A percentile compares a stretch with the other conserved stretches of the same genome.
Evolutionary conservation across 1,140 invertebrate genomes (phyloP).

Genomic region (Globodera rostochiensis): DNA sequence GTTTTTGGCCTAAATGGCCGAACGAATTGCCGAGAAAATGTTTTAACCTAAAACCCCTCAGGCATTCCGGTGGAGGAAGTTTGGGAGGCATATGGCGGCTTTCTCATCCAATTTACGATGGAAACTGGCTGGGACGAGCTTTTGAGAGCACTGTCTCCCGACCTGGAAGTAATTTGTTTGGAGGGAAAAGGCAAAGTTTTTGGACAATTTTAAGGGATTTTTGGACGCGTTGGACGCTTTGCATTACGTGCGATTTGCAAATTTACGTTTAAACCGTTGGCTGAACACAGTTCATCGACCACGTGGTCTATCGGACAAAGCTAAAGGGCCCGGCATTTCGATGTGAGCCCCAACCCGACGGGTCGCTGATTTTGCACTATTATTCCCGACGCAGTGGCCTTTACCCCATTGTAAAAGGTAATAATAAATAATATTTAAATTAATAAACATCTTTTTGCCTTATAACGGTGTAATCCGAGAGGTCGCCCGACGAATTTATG

Average conservation of each 20-base stretch:
- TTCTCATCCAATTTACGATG: constrained; percentile 65
- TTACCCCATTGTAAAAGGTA: constrained; percentile 68
- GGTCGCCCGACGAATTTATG: constrained; percentile 63
- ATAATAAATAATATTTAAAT: not conserved
- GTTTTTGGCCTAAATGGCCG: constrained; percentile 8
- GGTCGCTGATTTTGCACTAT: constrained; percentile 66
- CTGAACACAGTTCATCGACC: constrained; percentile 52
- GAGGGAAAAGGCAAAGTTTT: not conserved
- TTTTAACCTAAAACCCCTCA: constrained; percentile 16
- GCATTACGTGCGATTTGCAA: constrained; percentile 38
- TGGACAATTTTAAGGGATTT: constrained; percentile 53
- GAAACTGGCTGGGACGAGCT: constrained; percentile 66
- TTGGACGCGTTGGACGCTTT: constrained; percentile 60
- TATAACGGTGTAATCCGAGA: constrained; percentile 63
- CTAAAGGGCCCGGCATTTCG: constrained; percentile 66
- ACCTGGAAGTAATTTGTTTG: constrained; percentile 50
- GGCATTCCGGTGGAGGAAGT: constrained; percentile 62
- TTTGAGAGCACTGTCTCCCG: constrained; percentile 59
- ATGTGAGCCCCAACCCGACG: constrained; percentile 66
- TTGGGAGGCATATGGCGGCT: constrained; percentile 64
- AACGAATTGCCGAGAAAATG: constrained; percentile 19
- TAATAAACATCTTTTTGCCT: constrained; percentile 7
- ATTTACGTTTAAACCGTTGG: not conserved
- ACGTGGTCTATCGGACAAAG: constrained; percentile 63
- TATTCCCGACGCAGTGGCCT: constrained; percentile 67